phyloP scores from a whole-genome alignment of 2,113 vertebrate genomes.

The Phoenicopterus ruber region DNA sequence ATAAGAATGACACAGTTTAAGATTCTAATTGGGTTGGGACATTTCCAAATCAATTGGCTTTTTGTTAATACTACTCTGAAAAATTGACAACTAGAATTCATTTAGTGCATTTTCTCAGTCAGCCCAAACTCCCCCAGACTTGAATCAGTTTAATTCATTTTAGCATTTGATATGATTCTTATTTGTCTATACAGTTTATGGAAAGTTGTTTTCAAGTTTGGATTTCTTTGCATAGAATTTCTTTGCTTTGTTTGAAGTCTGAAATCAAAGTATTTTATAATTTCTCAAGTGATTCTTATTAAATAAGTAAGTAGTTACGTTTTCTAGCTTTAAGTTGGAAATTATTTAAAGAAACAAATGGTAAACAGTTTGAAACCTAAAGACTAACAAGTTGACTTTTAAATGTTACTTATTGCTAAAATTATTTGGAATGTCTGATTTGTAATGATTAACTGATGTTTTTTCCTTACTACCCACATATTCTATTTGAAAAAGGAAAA shows the following conservation, averaged over 20 bases:
- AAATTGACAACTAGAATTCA: constrained; percentile 12
- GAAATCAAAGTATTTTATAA: constrained; percentile 1
- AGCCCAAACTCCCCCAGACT: neutral
- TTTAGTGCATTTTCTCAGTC: neutral
- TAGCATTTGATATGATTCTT: neutral
- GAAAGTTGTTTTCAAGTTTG: constrained; percentile 20
- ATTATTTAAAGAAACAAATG: constrained; percentile 25
- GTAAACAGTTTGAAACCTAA: constrained; percentile 28
- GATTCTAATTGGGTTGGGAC: neutral
- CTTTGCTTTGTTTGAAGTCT: neutral
- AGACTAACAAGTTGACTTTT: constrained; percentile 8
- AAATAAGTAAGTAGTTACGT: neutral
- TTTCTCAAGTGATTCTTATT: constrained; percentile 16
- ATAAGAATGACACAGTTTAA: neutral
- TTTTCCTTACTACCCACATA: constrained; percentile 7
- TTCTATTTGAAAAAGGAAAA: neutral
- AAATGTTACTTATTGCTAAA: constrained; percentile 49
- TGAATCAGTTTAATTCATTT: neutral
- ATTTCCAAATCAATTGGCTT: constrained; percentile 2
- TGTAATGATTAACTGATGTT: constrained; percentile 36
- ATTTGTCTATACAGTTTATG: neutral
- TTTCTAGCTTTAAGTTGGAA: constrained; percentile 1
- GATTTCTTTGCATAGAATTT: constrained; percentile 22
- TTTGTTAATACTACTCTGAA: neutral
- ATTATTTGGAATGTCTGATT: constrained; percentile 45